phyloP scores from a whole-genome alignment of 2,888 invertebrate genomes.

The Caenorhabditis afra region DNA sequence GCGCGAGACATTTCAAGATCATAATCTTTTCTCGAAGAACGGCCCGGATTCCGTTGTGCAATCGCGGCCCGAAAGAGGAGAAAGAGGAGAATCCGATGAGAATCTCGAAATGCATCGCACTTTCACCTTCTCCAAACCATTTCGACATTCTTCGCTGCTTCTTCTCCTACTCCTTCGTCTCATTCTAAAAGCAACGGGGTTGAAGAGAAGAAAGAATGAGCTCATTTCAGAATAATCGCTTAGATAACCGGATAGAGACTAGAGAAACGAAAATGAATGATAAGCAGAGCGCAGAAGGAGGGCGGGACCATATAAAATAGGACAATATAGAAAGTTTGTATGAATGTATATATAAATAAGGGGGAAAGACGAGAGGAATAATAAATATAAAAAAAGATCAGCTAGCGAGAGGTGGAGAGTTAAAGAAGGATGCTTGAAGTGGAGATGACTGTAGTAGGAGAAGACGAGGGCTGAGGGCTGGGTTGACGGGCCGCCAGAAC shows the following conservation, averaged over 20 bases:
- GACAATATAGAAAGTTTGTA: background rate
- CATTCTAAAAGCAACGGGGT: background rate
- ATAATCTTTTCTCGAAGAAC: conserved; percentile 1
- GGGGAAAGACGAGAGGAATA: background rate
- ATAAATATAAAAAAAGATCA: background rate
- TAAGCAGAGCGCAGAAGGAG: background rate
- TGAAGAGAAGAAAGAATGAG: too few relatives aligned
- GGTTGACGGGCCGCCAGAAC: conserved; percentile 9
- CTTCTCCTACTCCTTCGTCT: background rate
- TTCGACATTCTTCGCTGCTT: background rate
- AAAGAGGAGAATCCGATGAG: too few relatives aligned
- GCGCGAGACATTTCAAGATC: conserved; percentile 6
- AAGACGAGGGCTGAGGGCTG: background rate
- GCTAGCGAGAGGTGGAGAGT: too few relatives aligned
- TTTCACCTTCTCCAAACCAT: conserved; percentile 23
- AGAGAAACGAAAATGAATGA: background rate
- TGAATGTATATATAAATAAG: conserved; percentile 10
- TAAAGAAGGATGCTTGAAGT: background rate
- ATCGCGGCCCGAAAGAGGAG: conserved; percentile 4
- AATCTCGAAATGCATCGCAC: conserved; percentile 24
- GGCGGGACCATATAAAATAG: background rate
- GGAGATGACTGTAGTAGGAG: conserved; percentile 6
- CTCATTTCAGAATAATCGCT: too few relatives aligned
- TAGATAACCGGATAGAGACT: too few relatives aligned
- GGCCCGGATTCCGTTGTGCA: conserved; percentile 47